Evolutionary conservation across 92 coral and sea anemone species (phyloP).

Genomic region (Parazoanthus darwini): DNA sequence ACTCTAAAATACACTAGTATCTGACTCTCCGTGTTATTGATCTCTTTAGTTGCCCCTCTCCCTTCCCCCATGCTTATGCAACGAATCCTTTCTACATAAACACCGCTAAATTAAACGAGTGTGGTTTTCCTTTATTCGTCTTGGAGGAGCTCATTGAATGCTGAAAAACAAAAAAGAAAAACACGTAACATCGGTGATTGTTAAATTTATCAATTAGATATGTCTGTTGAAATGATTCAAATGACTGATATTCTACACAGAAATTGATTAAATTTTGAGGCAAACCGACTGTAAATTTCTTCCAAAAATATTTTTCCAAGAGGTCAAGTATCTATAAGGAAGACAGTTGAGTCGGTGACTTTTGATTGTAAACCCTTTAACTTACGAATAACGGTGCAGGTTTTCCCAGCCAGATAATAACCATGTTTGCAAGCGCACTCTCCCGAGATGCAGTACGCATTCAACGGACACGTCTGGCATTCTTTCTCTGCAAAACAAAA

Average conservation of each 20-base stretch:
- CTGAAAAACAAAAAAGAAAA: not conserved
- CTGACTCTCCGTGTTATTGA: too few relatives aligned
- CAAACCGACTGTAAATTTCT: not conserved
- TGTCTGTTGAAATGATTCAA: too few relatives aligned
- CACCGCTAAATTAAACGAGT: not conserved
- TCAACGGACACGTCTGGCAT: slow-evolving; percentile 50
- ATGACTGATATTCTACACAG: not conserved
- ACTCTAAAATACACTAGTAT: too few relatives aligned
- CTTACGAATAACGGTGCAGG: slow-evolving; percentile 21
- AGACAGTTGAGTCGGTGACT: too few relatives aligned
- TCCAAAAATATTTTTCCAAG: too few relatives aligned
- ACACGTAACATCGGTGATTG: not conserved
- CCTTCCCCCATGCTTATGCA: too few relatives aligned
- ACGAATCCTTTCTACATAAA: not conserved
- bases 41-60: too few relatives aligned
- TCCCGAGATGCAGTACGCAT: slow-evolving; percentile 50
- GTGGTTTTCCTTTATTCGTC: not conserved
- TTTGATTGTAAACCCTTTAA: too few relatives aligned
- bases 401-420: slow-evolving; percentile 26
- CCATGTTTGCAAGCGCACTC: slow-evolving; percentile 54
- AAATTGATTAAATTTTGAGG: too few relatives aligned
- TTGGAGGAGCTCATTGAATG: not conserved
- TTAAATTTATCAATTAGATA: not conserved
- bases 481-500: not conserved
- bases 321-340: not conserved